Percentiles rank a stretch among this genome's conserved stretches.
These are phyloP conservation scores for Beroe forskalii DNA, from an alignment of 37 sponge, comb jelly and placozoan species.

Conservation along the genomic window DNA sequence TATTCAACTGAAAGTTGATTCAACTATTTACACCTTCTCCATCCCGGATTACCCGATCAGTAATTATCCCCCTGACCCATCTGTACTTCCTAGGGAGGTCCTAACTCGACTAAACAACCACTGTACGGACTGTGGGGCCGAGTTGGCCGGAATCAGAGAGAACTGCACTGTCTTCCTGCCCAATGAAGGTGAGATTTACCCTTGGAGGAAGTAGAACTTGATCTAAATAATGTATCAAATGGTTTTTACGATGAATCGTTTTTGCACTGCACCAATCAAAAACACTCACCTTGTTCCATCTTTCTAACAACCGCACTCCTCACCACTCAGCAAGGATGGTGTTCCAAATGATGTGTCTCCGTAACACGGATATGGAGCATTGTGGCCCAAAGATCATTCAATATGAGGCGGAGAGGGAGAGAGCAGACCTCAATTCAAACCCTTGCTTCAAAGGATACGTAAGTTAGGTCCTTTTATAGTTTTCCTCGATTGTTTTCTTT, in stretches of 20 bases:
- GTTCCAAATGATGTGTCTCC: constrained; percentile 54
- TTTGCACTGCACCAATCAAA: not conserved
- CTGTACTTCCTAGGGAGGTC: too few relatives aligned
- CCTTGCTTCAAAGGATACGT: constrained; percentile 62
- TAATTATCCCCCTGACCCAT: too few relatives aligned
- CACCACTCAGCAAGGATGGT: constrained; percentile 24
- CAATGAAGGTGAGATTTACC: not conserved
- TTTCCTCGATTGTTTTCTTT: not conserved
- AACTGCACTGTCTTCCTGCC: constrained; percentile 48
- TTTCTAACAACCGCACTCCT: not conserved
- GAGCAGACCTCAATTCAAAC: not conserved
- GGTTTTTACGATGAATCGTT: not conserved
- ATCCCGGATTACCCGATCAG: too few relatives aligned
- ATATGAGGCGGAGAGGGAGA: constrained; percentile 28
- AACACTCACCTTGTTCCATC: not conserved
- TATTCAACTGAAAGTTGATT: too few relatives aligned
- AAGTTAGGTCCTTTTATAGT: constrained; percentile 4
- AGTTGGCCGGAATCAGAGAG: constrained; percentile 43
- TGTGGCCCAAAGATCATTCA: not conserved
- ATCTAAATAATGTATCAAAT: not conserved
- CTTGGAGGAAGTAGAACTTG: not conserved
- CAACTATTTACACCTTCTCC: too few relatives aligned
- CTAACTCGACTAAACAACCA: constrained; percentile 15
- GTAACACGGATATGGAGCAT: not conserved
- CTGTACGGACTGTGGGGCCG: constrained; percentile 47